Base-by-base conservation (phyloP, 2,113 vertebrate species). In the Microtus montanus region DNA sequence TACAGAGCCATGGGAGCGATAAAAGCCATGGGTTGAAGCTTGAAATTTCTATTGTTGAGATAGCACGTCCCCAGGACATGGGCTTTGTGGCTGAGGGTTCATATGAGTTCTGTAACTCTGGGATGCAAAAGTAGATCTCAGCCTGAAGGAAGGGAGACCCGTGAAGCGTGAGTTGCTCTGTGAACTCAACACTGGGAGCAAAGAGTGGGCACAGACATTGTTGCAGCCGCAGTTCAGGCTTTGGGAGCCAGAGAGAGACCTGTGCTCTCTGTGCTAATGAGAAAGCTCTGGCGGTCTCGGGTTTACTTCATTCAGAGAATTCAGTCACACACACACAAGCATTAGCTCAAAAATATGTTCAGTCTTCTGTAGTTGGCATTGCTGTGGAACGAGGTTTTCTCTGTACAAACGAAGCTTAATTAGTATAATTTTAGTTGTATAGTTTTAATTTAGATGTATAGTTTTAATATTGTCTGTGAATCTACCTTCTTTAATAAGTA, bases 31-130 rank as follows among this genome's bases (percentile, higher is more conserved):
- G 61, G 70, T 79, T 38, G 89, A 92, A 91, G 90, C 63, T 73
- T 94, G 92, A 87, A 90, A 84, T 89, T 93, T 87, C 86, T 75
- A 19, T 91, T 92, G 92, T 87, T 89, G 47, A 90, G 73, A 79
- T 66, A 96, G 44, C 35, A 26, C 63, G 11, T 95, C 61, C 78
- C 71, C 85, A 54, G 58, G 73, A 89, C 63, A 79, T 0, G 0
- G 15, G 54, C 73, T 96, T 92, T 86, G 47, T 79, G 71, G 58
- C 61, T 93, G 52, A 92, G 85, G 84, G 22, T 89, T 92, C 80
- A 22, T 71, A 74, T 47, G 85, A 7, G 92, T 85, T 90, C 73
- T 85, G 11, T 93, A 93, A 88, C 58, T 64, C 30, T 52, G 54
- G 68, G 52, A 93, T 75, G 47, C 26, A 77, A 94, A 94, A 92